These are phyloP conservation scores for Axea sp. DNA, from an alignment of 2,888 invertebrate species.

Conservation along the genomic window DNA sequence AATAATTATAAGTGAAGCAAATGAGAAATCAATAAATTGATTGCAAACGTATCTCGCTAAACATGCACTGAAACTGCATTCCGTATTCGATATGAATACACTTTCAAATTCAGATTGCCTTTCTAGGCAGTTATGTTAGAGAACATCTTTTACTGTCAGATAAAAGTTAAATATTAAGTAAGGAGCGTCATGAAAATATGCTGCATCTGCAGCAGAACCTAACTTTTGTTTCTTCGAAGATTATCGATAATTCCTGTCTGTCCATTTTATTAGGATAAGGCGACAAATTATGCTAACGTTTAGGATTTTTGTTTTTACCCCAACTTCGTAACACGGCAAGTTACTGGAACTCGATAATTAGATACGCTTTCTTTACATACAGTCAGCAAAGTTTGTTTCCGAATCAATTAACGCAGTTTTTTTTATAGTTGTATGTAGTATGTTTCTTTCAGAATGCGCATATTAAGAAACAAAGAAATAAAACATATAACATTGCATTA, in stretches of 20 bases:
- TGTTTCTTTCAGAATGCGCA: not conserved
- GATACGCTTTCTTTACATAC: not conserved
- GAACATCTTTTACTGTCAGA: conserved; percentile 55
- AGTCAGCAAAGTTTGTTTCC: conserved; percentile 8
- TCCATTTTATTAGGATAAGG: conserved; percentile 28
- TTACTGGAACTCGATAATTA: conserved; percentile 39
- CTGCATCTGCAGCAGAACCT: conserved; percentile 33
- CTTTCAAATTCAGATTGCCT: conserved; percentile 73
- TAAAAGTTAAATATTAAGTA: conserved; percentile 56
- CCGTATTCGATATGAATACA: conserved; percentile 71
- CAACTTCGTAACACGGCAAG: conserved; percentile 10
- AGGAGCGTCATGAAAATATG: conserved; percentile 42
- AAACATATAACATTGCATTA: too few relatives aligned
- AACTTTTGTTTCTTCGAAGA: conserved; percentile 42
- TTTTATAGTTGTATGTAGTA: not conserved
- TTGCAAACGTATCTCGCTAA: conserved; percentile 35
- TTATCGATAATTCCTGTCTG: conserved; percentile 49
- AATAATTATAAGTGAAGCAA: conserved; percentile 52
- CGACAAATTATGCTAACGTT: conserved; percentile 31
- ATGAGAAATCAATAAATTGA: conserved; percentile 61
- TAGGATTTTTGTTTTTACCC: conserved; percentile 8
- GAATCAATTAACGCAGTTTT: conserved; percentile 2
- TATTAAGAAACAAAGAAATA: not conserved
- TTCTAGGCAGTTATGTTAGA: conserved; percentile 49
- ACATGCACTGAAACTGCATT: conserved; percentile 55